These are phyloP conservation scores for Apodemia zela DNA, from an alignment of 2,888 invertebrate genomes.

Conservation along the genomic window DNA sequence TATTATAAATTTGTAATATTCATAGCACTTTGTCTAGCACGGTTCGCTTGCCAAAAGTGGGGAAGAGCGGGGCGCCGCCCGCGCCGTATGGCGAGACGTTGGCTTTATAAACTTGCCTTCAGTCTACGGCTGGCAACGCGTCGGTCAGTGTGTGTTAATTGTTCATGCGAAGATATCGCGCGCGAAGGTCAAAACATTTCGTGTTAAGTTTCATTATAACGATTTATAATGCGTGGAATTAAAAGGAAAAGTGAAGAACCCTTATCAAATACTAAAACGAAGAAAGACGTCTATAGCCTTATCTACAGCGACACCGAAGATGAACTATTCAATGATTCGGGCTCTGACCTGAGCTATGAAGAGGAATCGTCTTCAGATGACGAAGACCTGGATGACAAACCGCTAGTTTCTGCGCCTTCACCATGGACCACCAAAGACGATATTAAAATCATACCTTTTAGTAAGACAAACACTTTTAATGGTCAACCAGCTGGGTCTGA, in stretches of 20 bases:
- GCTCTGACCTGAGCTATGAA: constrained; percentile 1
- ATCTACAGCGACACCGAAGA: constrained; percentile 9
- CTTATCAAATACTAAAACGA: not conserved
- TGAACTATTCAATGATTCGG: not conserved
- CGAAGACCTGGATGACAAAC: not conserved
- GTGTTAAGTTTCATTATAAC: not conserved
- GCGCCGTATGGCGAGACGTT: not conserved
- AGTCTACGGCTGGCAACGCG: not conserved
- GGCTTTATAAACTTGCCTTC: not conserved
- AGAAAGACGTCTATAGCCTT: not conserved
- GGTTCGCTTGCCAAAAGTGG: too few species aligned
- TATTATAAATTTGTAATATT: too few species aligned
- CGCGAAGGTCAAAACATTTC: not conserved
- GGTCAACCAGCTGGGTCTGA: not conserved
- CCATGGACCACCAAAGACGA: not conserved
- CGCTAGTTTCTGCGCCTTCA: not conserved
- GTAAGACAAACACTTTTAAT: not conserved
- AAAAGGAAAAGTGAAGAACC: not conserved
- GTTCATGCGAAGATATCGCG: not conserved
- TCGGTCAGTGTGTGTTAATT: not conserved
- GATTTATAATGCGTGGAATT: not conserved
- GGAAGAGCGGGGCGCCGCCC: not conserved
- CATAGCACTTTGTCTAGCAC: too few species aligned
- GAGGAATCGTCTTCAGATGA: constrained; percentile 2
- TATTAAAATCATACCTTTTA: constrained; percentile 2